These are phyloP conservation scores for Drosophila neonasuta DNA, from an alignment of 2,888 invertebrate species.

Conservation along the genomic window DNA sequence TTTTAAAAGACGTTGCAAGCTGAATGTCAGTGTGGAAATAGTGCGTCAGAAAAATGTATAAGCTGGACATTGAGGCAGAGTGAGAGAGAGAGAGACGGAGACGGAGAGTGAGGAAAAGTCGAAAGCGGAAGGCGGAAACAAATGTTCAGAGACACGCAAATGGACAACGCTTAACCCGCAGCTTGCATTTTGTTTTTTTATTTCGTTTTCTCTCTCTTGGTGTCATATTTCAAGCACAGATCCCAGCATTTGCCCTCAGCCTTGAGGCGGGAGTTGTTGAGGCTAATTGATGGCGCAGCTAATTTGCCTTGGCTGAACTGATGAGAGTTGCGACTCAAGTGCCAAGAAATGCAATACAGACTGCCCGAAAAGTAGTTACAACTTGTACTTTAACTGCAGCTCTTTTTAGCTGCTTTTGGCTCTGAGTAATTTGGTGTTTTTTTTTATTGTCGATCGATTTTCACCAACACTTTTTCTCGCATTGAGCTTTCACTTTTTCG, in stretches of 20 bases:
- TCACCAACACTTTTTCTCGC: no score
- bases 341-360: neutral
- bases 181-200: neutral
- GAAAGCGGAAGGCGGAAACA: neutral
- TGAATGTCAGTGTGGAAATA: neutral
- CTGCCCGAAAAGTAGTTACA: no score
- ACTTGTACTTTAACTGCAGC: no score
- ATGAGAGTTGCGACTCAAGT: conserved; percentile 24
- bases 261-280: conserved; percentile 12
- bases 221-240: conserved; percentile 66
- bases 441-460: no score
- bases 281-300: conserved; percentile 67
- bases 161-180: conserved; percentile 65
- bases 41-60: neutral
- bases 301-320: conserved; percentile 54
- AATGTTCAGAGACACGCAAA: conserved; percentile 69
- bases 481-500: no score
- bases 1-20: neutral
- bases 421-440: no score
- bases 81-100: neutral
- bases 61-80: neutral
- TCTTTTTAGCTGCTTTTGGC: no score
- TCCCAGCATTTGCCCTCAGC: conserved; percentile 11
- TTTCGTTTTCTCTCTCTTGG: conserved; percentile 8
- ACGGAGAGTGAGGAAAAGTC: neutral